Percentiles rank a stretch among this genome's conserved stretches.
These are phyloP conservation scores for Lepidocyrtoides sp. DNA, from an alignment of 2,888 invertebrate genomes.

Conservation along the genomic window DNA sequence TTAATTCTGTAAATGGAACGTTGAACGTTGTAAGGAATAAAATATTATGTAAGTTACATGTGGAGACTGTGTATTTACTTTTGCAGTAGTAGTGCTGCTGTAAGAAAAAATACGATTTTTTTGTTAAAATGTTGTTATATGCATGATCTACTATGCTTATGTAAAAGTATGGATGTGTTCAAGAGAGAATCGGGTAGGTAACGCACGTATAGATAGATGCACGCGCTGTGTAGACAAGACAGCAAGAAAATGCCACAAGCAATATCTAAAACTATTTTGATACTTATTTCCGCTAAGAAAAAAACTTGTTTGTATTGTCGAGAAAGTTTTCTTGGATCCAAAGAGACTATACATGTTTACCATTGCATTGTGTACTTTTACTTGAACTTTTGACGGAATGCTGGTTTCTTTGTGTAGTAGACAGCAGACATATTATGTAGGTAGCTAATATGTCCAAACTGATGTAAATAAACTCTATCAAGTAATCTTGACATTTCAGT, in stretches of 20 bases:
- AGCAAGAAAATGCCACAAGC: slow-evolving; percentile 10
- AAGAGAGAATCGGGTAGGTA: neutral
- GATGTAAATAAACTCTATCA: neutral
- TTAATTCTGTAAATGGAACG: slow-evolving; percentile 63
- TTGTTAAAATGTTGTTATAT: no score
- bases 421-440: no score
- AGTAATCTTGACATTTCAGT: no score
- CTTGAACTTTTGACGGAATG: neutral
- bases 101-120: neutral
- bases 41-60: neutral
- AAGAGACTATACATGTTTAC: neutral
- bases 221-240: neutral
- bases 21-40: neutral
- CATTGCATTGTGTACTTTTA: neutral
- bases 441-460: no score
- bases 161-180: neutral
- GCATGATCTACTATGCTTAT: neutral
- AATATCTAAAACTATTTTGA: neutral
- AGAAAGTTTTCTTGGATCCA: neutral
- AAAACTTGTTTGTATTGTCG: neutral
- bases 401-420: no score
- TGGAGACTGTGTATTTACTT: slow-evolving; percentile 3
- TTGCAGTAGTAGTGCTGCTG: no score
- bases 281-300: neutral
- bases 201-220: neutral